phyloP scores from a whole-genome alignment of 1,140 invertebrate genomes.

The Leptopilina boulardi region DNA sequence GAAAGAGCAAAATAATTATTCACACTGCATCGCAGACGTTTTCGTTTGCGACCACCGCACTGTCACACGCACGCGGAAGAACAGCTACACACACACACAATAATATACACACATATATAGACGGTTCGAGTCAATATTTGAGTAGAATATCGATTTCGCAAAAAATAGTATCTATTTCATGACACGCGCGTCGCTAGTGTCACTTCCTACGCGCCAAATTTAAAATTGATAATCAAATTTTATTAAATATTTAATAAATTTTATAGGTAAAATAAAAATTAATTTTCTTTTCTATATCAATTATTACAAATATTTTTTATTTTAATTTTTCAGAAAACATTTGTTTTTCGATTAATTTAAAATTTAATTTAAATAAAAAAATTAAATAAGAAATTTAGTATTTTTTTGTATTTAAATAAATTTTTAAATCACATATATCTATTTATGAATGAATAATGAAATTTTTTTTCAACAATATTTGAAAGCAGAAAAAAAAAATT shows the following conservation, averaged over 20 bases:
- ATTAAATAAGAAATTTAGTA: no score
- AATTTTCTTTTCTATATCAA: no score
- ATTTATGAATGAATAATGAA: background rate
- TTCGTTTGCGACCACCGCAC: conserved; percentile 64
- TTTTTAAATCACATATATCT: background rate
- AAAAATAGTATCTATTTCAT: conserved; percentile 57
- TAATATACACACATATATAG: conserved; percentile 59
- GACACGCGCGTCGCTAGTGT: conserved; percentile 53
- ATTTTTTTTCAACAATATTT: background rate
- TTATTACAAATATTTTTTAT: no score
- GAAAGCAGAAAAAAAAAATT: conserved; percentile 12
- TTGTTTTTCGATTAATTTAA: no score
- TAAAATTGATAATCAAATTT: background rate
- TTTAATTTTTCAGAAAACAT: no score
- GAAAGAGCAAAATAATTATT: conserved; percentile 33
- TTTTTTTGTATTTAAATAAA: background rate
- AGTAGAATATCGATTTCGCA: conserved; percentile 73
- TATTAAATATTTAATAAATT: no score
- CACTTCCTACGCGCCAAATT: conserved; percentile 8
- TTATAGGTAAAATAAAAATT: no score
- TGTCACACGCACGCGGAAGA: conserved; percentile 42
- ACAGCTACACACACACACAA: conserved; percentile 51
- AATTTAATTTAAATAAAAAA: background rate
- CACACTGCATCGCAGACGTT: conserved; percentile 59
- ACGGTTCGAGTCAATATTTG: conserved; percentile 75